Base-by-base conservation (phyloP, 2,113 vertebrate species). In the Percina caprodes region DNA sequence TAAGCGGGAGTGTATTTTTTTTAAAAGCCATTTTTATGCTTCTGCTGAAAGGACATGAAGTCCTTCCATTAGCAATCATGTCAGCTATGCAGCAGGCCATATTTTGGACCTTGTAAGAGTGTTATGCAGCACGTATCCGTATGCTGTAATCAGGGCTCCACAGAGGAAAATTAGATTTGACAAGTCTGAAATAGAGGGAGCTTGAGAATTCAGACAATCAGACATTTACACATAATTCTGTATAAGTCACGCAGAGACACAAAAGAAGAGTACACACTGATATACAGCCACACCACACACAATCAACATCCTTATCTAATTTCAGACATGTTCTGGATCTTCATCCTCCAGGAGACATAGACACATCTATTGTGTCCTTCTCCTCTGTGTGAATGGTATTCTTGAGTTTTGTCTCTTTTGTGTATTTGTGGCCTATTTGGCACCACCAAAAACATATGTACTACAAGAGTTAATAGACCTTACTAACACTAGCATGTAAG, bases 11-110 rank as follows among this genome's bases (percentile, higher is more conserved):
- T 56, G 60, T 84, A 84, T 73, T 85, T 89, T 88, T 85, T 89
- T 88, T 87, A 75, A 88, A 91, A 90, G 63, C 42, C 65, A 61
- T 86, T 87, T 82, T 80, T 60, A 72, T 71, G 69, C 66, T 68
- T 78, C 68, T 51, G n/a, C 58, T 67, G 35, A 82, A 88, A 82
- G 55, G 69, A 73, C 79, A 85, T 48, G 49, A 79, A 82, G 81
- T 86, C 74, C 74, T 66, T 87, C 74, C 83, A 84, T 91, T 88
- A 92, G 74, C 72, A 67, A 69, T 88, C 79, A 69, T 35, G 69
- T 82, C 6, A 6, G 65, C 60, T 91, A 77, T 80, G 66, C 73
- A 69, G 59, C 82, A 59, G 59, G 33, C 80, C 69, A 46, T 72
- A 78, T 90, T 66, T 85, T 77, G 35, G 70, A 72, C 68, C 79